A percentile compares a stretch with the other conserved stretches of the same genome.
Evolutionary conservation across 2,888 invertebrate genomes (phyloP).

Genomic region (Rhagonycha fulva): DNA sequence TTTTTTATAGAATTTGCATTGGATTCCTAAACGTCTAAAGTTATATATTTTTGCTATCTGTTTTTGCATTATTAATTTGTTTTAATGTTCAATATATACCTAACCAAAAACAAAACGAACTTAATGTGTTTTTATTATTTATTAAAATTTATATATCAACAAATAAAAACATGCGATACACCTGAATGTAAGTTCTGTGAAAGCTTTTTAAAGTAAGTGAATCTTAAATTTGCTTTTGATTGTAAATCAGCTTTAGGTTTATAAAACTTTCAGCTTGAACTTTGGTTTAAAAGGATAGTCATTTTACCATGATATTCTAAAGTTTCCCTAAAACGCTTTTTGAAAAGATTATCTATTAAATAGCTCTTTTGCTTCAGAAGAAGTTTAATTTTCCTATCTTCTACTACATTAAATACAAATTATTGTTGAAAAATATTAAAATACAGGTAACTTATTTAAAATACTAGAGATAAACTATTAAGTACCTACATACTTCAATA

Average conservation of each 20-base stretch:
- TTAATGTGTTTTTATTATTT: neutral
- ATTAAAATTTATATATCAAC: neutral
- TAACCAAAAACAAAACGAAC: neutral
- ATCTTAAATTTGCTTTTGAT: constrained; percentile 13
- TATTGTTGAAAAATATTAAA: neutral
- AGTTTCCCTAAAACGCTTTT: constrained; percentile 18
- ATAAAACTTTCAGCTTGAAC: constrained; percentile 15
- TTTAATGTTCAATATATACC: neutral
- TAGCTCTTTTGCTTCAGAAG: constrained; percentile 4
- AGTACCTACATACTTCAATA: neutral
- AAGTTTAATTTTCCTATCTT: neutral
- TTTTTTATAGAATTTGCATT: no score
- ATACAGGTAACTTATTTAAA: neutral
- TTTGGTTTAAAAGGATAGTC: constrained; percentile 17
- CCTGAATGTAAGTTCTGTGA: neutral
- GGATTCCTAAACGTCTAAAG: no score
- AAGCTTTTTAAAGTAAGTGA: neutral
- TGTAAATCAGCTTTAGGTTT: constrained; percentile 17
- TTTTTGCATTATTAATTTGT: no score
- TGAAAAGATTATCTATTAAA: constrained; percentile 16
- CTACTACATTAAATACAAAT: neutral
- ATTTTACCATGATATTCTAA: constrained; percentile 16
- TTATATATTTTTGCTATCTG: no score
- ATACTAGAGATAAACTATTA: neutral
- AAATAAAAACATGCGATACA: neutral